Percentiles rank a stretch among this genome's conserved stretches.
phyloP scores from a whole-genome alignment of 92 coral and sea anemone genomes.

The Anthopleura xanthogrammica region DNA sequence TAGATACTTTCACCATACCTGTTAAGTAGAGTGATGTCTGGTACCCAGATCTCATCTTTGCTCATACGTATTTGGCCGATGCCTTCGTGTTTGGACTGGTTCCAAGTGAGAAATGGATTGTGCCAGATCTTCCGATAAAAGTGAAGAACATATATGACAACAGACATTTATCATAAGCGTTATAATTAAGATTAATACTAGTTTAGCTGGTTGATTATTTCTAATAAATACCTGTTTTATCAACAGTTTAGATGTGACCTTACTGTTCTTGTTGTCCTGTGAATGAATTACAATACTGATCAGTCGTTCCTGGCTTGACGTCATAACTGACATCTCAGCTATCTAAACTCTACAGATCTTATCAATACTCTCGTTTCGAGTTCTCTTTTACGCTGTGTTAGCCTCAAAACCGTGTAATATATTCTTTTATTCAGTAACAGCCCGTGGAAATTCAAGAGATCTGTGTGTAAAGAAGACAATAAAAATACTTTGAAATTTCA shows the following conservation, averaged over 20 bases:
- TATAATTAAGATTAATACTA: background rate
- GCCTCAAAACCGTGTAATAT: too few relatives aligned
- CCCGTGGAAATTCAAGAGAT: too few relatives aligned
- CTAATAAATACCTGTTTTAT: slow-evolving; percentile 36
- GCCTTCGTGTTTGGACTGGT: slow-evolving; percentile 21
- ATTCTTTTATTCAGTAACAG: too few relatives aligned
- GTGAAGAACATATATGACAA: background rate
- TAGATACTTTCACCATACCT: slow-evolving; percentile 11
- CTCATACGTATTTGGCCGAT: slow-evolving; percentile 39
- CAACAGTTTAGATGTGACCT: slow-evolving; percentile 45
- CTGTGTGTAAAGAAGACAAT: too few relatives aligned
- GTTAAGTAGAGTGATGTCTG: slow-evolving; percentile 51
- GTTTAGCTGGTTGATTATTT: background rate
- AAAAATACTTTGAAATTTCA: too few relatives aligned
- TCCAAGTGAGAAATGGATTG: slow-evolving; percentile 62
- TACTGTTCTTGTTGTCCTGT: slow-evolving; percentile 51
- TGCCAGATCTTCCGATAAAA: slow-evolving; percentile 35
- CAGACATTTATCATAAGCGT: background rate
- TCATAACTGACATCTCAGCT: too few relatives aligned
- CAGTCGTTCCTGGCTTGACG: too few relatives aligned
- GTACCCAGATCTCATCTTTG: slow-evolving; percentile 53
- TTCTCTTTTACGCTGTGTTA: too few relatives aligned
- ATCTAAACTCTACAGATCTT: too few relatives aligned
- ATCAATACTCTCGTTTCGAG: too few relatives aligned
- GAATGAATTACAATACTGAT: background rate